Base-by-base conservation (phyloP, 2,113 vertebrate species). In the Xerus inauris region DNA sequence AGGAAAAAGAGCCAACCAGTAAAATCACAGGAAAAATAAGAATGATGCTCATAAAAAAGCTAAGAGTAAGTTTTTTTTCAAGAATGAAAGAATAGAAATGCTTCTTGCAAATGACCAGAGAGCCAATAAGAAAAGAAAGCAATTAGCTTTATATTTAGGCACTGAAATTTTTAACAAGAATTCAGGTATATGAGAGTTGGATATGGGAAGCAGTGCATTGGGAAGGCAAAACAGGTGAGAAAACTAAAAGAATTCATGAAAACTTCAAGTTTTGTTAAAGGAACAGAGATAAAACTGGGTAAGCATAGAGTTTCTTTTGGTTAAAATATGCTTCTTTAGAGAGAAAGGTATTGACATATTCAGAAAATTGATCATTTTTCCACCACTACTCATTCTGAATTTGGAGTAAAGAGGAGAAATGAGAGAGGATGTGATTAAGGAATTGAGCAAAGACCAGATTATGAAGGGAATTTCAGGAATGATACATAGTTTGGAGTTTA, bases 231-330 rank as follows among this genome's bases (percentile, higher is more conserved):
- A 12, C 24, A 81, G 22, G 12, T 69, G 30, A 89, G 22, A 67
- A n/a, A 73, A 80, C 16, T 1, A 54, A n/a, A 30, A n/a, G 4
- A 76, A 9, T 83, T 3, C 3, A 24, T 51, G 14, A n/a, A 49
- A 71, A 77, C 1, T 35, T 92, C 2, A 62, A 17, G 4, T 45
- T 93, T 65, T 51, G 2, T 7, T 76, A 83, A 87, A 82, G 16
- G 2, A 0, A 47, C 3, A 22, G 57, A 57, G 1, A n/a, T n/a
- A n/a, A n/a, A 11, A 28, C 7, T 45, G 7, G 26, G 10, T n/a
- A 82, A 6, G 91, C 73, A 72, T 13, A 85, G 32, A 71, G 26
- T 10, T 80, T 1, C 11, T n/a, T 64, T 64, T 12, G 2, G 20
- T 65, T 10, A 80, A 86, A 40, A 35, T 19, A 35, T 65, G 28